These are phyloP conservation scores for Zapornia atra DNA, from an alignment of 2,113 vertebrate species.

Conservation along the genomic window DNA sequence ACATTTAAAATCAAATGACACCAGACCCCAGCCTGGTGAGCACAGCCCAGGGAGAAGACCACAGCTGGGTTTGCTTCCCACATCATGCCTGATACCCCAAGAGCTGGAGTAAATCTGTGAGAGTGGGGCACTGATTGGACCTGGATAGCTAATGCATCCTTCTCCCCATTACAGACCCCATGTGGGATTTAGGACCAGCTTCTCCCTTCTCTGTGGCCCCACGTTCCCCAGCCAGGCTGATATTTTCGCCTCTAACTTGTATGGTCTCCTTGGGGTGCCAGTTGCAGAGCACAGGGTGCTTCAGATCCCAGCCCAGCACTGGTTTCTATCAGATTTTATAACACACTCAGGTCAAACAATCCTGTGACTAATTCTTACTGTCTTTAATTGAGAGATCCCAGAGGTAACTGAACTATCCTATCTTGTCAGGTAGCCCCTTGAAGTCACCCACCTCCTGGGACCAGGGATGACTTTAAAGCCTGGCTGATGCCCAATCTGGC, in stretches of 20 bases:
- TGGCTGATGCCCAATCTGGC: neutral
- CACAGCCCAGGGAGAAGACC: neutral
- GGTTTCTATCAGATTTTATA: neutral
- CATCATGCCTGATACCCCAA: neutral
- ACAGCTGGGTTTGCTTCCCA: neutral
- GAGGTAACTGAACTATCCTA: neutral
- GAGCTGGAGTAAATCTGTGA: neutral
- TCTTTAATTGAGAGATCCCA: neutral
- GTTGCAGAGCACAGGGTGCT: neutral
- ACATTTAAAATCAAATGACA: neutral
- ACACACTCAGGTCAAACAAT: neutral
- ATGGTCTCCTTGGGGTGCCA: neutral
- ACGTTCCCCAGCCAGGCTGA: neutral
- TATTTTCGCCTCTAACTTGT: neutral
- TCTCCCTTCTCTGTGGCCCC: neutral
- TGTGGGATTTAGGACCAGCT: neutral
- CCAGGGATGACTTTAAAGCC: neutral
- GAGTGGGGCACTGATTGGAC: neutral
- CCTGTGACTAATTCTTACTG: neutral
- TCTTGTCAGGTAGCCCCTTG: neutral
- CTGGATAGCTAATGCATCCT: neutral
- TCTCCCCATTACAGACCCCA: neutral
- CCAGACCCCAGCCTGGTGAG: neutral
- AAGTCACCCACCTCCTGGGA: neutral
- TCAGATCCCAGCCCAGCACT: neutral